Evolutionary conservation across 2,888 invertebrate genomes (phyloP).

Genomic region (Thera obeliscata): DNA sequence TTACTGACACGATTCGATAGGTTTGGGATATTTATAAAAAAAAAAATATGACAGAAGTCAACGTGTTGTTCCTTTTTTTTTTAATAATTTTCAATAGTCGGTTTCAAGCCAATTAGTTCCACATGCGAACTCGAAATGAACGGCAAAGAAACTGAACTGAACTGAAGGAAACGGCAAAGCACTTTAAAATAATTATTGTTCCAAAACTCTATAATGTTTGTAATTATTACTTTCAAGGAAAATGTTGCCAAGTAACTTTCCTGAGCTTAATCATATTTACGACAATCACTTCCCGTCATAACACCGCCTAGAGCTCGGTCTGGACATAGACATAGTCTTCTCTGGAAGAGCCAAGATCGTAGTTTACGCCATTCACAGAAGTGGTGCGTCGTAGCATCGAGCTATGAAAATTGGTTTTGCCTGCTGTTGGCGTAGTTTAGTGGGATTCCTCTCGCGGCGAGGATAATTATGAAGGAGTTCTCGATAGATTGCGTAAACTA

Average conservation of each 20-base stretch:
- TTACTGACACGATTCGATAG: constrained; percentile 38
- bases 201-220: constrained; percentile 2
- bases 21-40: no score
- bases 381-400: no score
- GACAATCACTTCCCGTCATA: constrained; percentile 64
- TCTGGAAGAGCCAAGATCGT: constrained; percentile 42
- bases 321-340: constrained; percentile 39
- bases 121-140: neutral
- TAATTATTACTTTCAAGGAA: constrained; percentile 24
- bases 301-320: constrained; percentile 54
- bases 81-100: no score
- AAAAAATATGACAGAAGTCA: no score
- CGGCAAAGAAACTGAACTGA: no score
- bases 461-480: no score
- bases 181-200: neutral
- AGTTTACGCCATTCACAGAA: neutral
- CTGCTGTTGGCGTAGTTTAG: no score
- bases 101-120: no score
- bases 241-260: constrained; percentile 51
- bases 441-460: no score
- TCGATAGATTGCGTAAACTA: no score
- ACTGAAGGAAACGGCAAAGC: constrained; percentile 24
- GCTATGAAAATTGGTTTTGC: no score
- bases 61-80: no score
- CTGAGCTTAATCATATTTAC: constrained; percentile 59